Evolutionary conservation across 2,797 vertebrate species (phyloP), one percentile per base, ranked within the genome.

Genomic region (Amniataba percoides): DNA sequence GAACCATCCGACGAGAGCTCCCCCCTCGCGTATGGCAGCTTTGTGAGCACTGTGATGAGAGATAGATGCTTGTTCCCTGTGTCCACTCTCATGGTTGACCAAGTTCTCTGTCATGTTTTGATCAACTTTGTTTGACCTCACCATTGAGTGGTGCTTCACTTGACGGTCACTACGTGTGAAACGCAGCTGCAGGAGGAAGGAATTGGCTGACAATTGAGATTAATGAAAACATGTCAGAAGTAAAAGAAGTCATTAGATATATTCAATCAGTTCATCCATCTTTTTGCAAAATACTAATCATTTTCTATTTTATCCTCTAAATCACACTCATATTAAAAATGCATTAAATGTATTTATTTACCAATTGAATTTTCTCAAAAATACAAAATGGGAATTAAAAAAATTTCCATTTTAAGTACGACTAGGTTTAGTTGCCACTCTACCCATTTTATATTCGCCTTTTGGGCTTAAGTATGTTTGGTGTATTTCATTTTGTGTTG

Each of bases 1-100:
- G 75, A 83, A 81, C 23, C 16, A 62, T 31, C 76, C 73, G 80
- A 88, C 71, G 78, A 84, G 73, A 36, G 21, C 57, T 81, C 62
- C 72, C 72, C 63, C 25, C 42, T 36, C 8, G 53, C 70, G 79
- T 83, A 40, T 65, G 73, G 71, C 85, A 84, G 88, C 89, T 88
- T 82, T 89, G 72, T 83, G 68, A 83, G 61, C 27, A 14, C 16
- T 62, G 60, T 56, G 87, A 87, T 89, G 81, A 91, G 63, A 82
- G 89, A 91, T 83, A 87, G 69, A 73, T 45, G 76, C 79, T 81
- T 77, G 77, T 79, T 83, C 81, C 64, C 40, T 70, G 58, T 78
- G 78, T 89, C 84, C 77, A 56, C 68, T 77, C 53, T 89, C 87
- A 78, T 79, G 84, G 88, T 90, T 78, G 67, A 84, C 86, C 77